A percentile compares a stretch with the other conserved stretches of the same genome.
Evolutionary conservation across 2,888 invertebrate species (phyloP).

Genomic region (Allacma fusca): DNA sequence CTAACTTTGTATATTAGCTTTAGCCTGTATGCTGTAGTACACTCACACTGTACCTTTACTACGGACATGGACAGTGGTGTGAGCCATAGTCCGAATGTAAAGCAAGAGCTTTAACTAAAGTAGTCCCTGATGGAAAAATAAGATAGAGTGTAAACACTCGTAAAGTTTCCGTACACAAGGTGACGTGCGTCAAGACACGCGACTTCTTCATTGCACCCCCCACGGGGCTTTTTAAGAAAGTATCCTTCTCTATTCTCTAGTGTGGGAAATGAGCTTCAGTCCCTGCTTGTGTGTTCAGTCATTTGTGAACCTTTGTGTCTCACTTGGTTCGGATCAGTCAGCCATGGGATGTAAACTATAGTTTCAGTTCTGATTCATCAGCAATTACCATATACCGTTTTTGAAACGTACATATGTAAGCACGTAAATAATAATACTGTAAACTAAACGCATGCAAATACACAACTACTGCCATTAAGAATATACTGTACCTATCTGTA

Average conservation of each 20-base stretch:
- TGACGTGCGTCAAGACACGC: constrained; percentile 50
- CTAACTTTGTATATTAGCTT: constrained; percentile 20
- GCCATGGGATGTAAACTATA: not conserved
- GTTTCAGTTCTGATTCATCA: constrained; percentile 7
- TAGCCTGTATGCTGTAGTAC: constrained; percentile 12
- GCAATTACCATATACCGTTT: not conserved
- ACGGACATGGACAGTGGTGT: not conserved
- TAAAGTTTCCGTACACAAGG: constrained; percentile 42
- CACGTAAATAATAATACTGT: no score
- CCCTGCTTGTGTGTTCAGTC: constrained; percentile 20
- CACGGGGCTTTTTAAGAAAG: constrained; percentile 50
- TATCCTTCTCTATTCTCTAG: constrained; percentile 19
- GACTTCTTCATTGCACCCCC: constrained; percentile 47
- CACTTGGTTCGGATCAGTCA: constrained; percentile 4
- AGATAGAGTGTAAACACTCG: constrained; percentile 51
- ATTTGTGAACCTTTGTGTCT: constrained; percentile 9
- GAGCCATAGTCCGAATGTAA: not conserved
- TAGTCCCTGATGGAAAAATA: constrained; percentile 41
- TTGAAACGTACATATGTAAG: not conserved
- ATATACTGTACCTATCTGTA: no score
- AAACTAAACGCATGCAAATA: no score
- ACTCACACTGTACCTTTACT: not conserved
- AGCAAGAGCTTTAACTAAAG: constrained; percentile 2
- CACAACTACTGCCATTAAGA: no score
- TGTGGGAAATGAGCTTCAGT: constrained; percentile 33